A percentile compares a stretch with the other conserved stretches of the same genome.
Conservation (phyloP, 2,888 invertebrate species). For the Lochmaea crataegi region DNA sequence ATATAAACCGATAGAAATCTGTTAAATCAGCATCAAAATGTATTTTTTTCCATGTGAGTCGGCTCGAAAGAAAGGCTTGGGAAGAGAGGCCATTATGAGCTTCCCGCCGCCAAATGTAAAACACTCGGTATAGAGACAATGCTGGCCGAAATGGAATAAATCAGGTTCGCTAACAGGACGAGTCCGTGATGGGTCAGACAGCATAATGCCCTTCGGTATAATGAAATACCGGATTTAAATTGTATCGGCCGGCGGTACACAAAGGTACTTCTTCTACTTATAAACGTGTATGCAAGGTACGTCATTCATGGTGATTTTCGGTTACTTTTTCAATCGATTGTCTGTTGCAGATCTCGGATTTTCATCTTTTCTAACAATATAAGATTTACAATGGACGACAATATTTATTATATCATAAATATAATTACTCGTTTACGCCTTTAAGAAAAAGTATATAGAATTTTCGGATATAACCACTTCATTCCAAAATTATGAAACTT, state of each 20-base stretch:
- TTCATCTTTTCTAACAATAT: constrained; percentile 3
- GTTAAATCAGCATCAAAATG: constrained; percentile 17
- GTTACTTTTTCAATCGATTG: constrained; percentile 22
- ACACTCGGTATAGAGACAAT: constrained; percentile 57
- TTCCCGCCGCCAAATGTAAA: constrained; percentile 54
- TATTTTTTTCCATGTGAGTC: constrained; percentile 34
- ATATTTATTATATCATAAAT: neutral
- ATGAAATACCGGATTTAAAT: constrained; percentile 64
- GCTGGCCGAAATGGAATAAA: constrained; percentile 62
- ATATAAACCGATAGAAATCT: constrained; percentile 15
- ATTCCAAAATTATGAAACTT: too few relatives aligned
- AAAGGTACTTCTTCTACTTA: constrained; percentile 43
- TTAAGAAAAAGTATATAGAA: too few relatives aligned
- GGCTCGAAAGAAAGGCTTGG: constrained; percentile 44
- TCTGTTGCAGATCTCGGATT: constrained; percentile 1
- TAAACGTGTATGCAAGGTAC: constrained; percentile 50
- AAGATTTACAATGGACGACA: neutral
- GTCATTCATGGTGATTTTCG: constrained; percentile 58
- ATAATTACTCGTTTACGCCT: neutral
- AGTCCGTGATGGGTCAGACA: constrained; percentile 58
- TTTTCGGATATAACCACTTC: too few relatives aligned
- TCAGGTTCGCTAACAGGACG: constrained; percentile 63
- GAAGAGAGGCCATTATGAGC: constrained; percentile 54
- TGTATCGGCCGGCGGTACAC: constrained; percentile 57
- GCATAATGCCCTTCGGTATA: constrained; percentile 62